Conservation (phyloP, 2,888 invertebrate species). For the Ischnura elegans region DNA sequence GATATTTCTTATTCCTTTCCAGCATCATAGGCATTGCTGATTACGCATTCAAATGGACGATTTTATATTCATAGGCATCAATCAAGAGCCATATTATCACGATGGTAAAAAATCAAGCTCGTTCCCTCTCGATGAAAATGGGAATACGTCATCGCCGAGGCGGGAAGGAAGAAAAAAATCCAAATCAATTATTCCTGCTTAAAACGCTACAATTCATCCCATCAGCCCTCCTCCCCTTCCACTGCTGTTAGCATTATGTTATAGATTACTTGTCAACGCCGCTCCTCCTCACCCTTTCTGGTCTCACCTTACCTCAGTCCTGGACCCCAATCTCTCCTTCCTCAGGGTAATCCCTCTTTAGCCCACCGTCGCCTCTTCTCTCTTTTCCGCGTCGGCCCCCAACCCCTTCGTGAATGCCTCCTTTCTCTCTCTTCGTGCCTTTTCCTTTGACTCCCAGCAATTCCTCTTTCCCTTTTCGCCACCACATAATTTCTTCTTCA, state of each 20-base stretch:
- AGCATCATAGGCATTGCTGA: slow-evolving; percentile 6
- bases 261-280: slow-evolving; percentile 49
- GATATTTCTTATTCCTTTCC: neutral
- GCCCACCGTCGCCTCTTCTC: neutral
- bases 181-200: slow-evolving; percentile 45
- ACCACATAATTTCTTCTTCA: neutral
- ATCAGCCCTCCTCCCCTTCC: slow-evolving; percentile 24
- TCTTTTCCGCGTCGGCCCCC: neutral
- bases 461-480: neutral
- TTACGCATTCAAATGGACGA: neutral
- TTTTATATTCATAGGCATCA: slow-evolving; percentile 31
- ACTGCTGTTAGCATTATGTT: slow-evolving; percentile 1
- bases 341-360: neutral
- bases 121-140: slow-evolving; percentile 22
- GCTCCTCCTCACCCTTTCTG: neutral
- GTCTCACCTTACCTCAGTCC: neutral
- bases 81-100: slow-evolving; percentile 35
- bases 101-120: slow-evolving; percentile 21
- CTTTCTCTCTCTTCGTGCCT: neutral
- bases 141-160: slow-evolving; percentile 10
- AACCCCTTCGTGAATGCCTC: neutral
- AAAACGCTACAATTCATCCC: slow-evolving; percentile 47
- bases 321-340: neutral
- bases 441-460: neutral
- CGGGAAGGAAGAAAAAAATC: slow-evolving; percentile 12